phyloP scores from a whole-genome alignment of 2,797 vertebrate genomes.

The Rhadinocentrus ornatus region DNA sequence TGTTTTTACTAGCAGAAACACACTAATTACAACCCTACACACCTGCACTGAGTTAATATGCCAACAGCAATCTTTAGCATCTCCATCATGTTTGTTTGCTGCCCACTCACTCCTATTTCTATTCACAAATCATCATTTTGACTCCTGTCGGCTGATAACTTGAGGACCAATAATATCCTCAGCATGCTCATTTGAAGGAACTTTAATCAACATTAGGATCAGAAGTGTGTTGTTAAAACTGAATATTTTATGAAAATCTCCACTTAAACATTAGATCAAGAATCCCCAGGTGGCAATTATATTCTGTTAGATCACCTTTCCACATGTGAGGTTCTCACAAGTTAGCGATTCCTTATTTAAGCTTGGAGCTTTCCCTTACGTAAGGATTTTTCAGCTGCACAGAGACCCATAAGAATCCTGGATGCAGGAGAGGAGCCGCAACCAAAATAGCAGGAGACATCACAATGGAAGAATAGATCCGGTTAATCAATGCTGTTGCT shows the following conservation, averaged over 20 bases:
- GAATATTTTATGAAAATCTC: constrained; percentile 4
- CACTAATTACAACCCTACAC: neutral
- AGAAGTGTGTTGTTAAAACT: constrained; percentile 11
- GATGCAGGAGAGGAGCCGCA: neutral
- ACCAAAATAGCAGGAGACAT: constrained; percentile 23
- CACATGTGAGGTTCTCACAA: neutral
- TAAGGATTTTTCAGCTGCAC: neutral
- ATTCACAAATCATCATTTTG: constrained; percentile 1
- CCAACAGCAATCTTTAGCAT: neutral
- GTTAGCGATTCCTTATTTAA: neutral
- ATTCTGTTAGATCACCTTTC: constrained; percentile 1
- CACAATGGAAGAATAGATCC: constrained; percentile 25
- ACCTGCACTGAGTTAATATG: neutral
- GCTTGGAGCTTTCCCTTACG: neutral
- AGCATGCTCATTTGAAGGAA: constrained; percentile 1
- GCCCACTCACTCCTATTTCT: neutral
- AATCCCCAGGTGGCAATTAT: neutral
- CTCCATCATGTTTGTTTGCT: neutral
- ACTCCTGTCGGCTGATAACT: constrained; percentile 3
- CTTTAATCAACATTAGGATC: constrained; percentile 3
- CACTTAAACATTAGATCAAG: neutral
- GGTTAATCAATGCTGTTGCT: constrained; percentile 18
- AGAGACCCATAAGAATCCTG: neutral
- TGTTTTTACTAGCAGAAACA: neutral
- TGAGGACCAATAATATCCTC: constrained; percentile 24